A percentile compares a stretch with the other conserved stretches of the same genome.
Evolutionary conservation across 2,113 vertebrate genomes (phyloP).

Genomic region (Electrona antarctica): DNA sequence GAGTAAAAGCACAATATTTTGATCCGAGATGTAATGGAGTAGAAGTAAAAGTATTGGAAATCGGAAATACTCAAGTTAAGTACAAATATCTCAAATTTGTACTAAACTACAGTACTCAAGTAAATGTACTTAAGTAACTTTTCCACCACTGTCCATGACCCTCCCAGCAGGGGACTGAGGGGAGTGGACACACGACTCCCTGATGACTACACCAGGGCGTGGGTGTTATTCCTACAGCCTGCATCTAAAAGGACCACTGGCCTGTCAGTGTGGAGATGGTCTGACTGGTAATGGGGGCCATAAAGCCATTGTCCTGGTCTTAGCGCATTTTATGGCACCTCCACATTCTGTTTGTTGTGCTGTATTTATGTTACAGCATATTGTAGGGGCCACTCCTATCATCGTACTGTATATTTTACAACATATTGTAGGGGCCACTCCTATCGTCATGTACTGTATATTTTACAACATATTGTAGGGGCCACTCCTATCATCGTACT

Average conservation of each 20-base stretch:
- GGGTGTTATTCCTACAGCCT: slow-evolving; percentile 47
- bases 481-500: background rate
- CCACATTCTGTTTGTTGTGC: slow-evolving; percentile 15
- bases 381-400: slow-evolving; percentile 28
- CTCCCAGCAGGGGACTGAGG: slow-evolving; percentile 37
- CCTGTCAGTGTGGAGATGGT: slow-evolving; percentile 33
- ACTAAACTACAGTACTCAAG: too few relatives aligned
- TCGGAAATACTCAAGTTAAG: too few relatives aligned
- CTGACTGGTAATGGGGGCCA: slow-evolving; percentile 48
- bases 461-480: background rate
- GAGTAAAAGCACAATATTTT: too few relatives aligned
- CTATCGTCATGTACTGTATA: slow-evolving; percentile 20
- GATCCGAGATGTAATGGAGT: too few relatives aligned
- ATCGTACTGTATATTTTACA: background rate
- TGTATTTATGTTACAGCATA: slow-evolving; percentile 6
- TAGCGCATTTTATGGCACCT: slow-evolving; percentile 36
- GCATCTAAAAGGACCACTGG: slow-evolving; percentile 45
- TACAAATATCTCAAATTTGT: too few relatives aligned
- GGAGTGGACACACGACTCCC: slow-evolving; percentile 32
- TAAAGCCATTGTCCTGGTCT: slow-evolving; percentile 47
- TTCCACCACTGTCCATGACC: background rate
- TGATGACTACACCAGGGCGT: slow-evolving; percentile 49
- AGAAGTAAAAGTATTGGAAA: too few relatives aligned
- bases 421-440: slow-evolving; percentile 26
- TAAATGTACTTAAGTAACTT: too few relatives aligned